A percentile compares a stretch with the other conserved stretches of the same genome.
Evolutionary conservation across 1,140 invertebrate species (phyloP).

Genomic region (Caerostris extrusa): DNA sequence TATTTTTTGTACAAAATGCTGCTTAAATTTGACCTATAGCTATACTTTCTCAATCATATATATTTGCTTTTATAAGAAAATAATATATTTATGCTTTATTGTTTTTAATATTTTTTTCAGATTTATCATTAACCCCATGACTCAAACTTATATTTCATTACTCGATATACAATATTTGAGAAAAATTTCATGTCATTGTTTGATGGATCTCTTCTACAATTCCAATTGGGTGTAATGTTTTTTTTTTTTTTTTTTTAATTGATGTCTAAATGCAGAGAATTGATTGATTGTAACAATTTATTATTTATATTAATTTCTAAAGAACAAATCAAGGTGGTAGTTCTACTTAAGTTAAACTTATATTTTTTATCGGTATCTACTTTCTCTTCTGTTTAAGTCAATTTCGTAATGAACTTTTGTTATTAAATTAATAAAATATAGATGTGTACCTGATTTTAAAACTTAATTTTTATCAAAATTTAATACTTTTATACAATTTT

Average conservation of each 20-base stretch:
- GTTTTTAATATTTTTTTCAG: background rate
- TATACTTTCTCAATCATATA: background rate
- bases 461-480: conserved; percentile 1
- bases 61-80: background rate
- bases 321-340: conserved; percentile 14
- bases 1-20: too few species aligned
- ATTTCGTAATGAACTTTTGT: background rate
- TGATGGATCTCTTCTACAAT: conserved; percentile 34
- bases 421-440: background rate
- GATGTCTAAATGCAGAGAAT: too few species aligned
- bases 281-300: background rate
- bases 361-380: background rate
- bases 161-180: conserved; percentile 19
- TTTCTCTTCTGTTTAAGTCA: background rate
- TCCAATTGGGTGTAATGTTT: background rate
- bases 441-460: conserved; percentile 29
- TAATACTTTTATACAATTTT: conserved; percentile 27
- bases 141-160: conserved; percentile 20
- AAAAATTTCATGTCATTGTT: conserved; percentile 14
- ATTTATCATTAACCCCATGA: background rate
- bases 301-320: background rate
- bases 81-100: background rate
- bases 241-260: background rate
- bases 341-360: conserved; percentile 23
- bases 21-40: too few species aligned